phyloP scores from a whole-genome alignment of 1,140 invertebrate species.

The Plectrocnemia conspersa region DNA sequence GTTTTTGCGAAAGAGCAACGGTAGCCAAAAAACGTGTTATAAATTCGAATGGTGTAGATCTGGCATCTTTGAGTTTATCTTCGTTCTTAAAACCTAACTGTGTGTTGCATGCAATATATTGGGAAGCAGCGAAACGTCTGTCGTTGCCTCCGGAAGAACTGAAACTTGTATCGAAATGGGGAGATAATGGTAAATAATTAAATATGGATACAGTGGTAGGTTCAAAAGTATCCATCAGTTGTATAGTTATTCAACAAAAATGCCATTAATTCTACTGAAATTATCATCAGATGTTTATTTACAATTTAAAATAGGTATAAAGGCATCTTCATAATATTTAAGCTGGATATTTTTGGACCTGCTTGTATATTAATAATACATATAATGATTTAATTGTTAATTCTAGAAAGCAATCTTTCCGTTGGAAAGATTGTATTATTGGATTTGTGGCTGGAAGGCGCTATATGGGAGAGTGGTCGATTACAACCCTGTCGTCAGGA shows the following conservation, averaged over 20 bases:
- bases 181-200: slow-evolving; percentile 26
- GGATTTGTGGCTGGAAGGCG: slow-evolving; percentile 28
- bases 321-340: no score
- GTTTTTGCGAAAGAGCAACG: slow-evolving; percentile 17
- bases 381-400: no score
- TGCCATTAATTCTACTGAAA: no score
- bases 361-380: no score
- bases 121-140: slow-evolving; percentile 17
- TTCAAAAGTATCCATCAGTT: no score
- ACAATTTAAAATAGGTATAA: no score
- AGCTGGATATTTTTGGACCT: no score
- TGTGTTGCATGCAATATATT: slow-evolving; percentile 21
- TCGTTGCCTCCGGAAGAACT: slow-evolving; percentile 23
- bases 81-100: slow-evolving; percentile 22
- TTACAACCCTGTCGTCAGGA: slow-evolving; percentile 30
- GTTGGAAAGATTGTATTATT: slow-evolving; percentile 22
- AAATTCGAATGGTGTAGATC: background rate
- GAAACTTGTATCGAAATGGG: slow-evolving; percentile 20
- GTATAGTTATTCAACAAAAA: no score
- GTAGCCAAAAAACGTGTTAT: slow-evolving; percentile 11
- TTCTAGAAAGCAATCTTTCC: no score
- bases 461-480: slow-evolving; percentile 25
- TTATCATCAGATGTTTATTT: no score
- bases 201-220: no score
- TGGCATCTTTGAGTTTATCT: slow-evolving; percentile 3